phyloP scores from a whole-genome alignment of 1,140 invertebrate genomes.

The Monochamus saltuarius region DNA sequence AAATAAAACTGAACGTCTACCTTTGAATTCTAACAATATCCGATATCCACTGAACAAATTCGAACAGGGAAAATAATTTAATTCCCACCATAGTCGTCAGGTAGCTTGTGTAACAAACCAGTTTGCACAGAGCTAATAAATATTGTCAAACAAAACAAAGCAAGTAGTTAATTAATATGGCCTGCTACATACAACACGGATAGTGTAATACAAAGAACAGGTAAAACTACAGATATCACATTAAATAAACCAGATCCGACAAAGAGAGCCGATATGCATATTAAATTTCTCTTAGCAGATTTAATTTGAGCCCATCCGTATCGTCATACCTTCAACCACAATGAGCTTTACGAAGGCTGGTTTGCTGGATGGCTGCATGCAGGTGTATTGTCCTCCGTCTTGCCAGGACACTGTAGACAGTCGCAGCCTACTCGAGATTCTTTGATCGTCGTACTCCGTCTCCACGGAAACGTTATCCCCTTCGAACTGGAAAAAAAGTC shows the following conservation, averaged over 20 bases:
- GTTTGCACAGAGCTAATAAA: no score
- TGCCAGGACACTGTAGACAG: slow-evolving; percentile 43
- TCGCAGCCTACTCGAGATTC: slow-evolving; percentile 42
- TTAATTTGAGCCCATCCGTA: background rate
- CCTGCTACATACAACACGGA: no score
- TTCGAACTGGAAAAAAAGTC: slow-evolving; percentile 9
- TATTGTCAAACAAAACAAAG: no score
- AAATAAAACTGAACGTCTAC: no score
- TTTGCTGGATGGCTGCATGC: slow-evolving; percentile 49
- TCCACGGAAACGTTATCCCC: slow-evolving; percentile 8
- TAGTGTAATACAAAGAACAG: no score
- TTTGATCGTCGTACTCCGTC: slow-evolving; percentile 18
- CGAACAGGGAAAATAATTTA: no score
- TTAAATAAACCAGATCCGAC: background rate
- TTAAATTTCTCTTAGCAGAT: background rate
- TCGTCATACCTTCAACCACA: slow-evolving; percentile 54
- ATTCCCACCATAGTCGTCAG: no score
- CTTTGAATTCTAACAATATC: no score
- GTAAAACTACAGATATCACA: background rate
- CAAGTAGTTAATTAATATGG: no score
- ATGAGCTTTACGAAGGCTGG: slow-evolving; percentile 52
- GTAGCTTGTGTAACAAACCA: no score
- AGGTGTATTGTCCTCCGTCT: slow-evolving; percentile 58
- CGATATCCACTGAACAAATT: no score
- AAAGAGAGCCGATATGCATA: background rate